Conservation (phyloP, 2,888 invertebrate genomes). For the Drepanosiphum platanoidis region DNA sequence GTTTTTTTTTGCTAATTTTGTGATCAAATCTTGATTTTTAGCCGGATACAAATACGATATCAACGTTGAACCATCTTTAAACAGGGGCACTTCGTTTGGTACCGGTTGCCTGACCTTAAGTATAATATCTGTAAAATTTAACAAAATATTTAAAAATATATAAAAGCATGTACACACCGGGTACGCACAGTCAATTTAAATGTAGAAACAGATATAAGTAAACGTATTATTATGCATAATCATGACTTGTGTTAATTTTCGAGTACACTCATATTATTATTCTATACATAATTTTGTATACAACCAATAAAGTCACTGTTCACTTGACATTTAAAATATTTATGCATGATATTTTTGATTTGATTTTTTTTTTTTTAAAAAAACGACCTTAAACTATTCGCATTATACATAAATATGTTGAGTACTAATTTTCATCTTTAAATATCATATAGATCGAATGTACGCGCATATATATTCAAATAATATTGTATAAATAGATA, state of each 20-base stretch:
- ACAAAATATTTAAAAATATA: background rate
- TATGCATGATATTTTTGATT: background rate
- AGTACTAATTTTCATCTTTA: background rate
- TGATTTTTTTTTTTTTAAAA: background rate
- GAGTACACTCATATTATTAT: background rate
- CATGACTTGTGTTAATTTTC: background rate
- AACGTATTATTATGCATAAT: background rate
- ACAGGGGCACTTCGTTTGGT: constrained; percentile 74
- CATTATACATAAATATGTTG: background rate
- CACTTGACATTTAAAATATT: background rate
- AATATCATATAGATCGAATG: background rate
- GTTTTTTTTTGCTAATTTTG: constrained; percentile 75
- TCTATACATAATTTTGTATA: background rate
- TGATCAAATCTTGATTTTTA: constrained; percentile 80
- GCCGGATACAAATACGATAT: constrained; percentile 88
- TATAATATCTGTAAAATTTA: constrained; percentile 75
- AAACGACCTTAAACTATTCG: background rate
- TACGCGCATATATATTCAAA: background rate
- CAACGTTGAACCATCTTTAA: constrained; percentile 76
- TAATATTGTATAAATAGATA: background rate
- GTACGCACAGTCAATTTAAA: background rate
- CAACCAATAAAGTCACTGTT: background rate
- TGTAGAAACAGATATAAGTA: background rate
- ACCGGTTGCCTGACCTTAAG: constrained; percentile 81
- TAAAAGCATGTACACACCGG: background rate